Percentiles rank a stretch among this genome's conserved stretches.
phyloP scores from a whole-genome alignment of 1,140 invertebrate genomes.

The Carposina sasakii region DNA sequence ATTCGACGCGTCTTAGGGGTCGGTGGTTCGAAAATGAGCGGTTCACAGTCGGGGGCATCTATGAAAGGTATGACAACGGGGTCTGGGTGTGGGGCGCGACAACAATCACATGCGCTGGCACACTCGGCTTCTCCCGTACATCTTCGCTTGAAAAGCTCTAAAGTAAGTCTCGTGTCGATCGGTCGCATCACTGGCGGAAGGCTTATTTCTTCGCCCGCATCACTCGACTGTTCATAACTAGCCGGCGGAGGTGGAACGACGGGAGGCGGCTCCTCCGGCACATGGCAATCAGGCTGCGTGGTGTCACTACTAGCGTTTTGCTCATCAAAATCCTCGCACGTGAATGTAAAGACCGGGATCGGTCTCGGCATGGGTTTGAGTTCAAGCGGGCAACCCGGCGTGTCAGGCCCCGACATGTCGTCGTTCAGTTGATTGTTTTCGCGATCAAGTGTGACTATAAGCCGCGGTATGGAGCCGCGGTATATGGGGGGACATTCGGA shows the following conservation, averaged over 20 bases:
- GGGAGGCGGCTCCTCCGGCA: conserved; percentile 35
- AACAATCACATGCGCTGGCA: conserved; percentile 61
- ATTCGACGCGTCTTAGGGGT: conserved; percentile 59
- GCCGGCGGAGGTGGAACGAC: conserved; percentile 34
- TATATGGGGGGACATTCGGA: conserved; percentile 48
- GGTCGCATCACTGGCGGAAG: conserved; percentile 61
- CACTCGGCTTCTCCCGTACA: conserved; percentile 55
- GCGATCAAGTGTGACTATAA: conserved; percentile 56
- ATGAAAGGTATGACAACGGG: conserved; percentile 62
- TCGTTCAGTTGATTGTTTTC: conserved; percentile 59
- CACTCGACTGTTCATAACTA: conserved; percentile 46
- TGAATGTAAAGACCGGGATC: conserved; percentile 62
- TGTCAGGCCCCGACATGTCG: conserved; percentile 54
- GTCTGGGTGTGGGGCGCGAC: conserved; percentile 59
- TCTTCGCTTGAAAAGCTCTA: conserved; percentile 48
- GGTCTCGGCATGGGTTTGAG: conserved; percentile 33
- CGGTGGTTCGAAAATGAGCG: conserved; percentile 58
- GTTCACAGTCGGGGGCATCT: conserved; percentile 64
- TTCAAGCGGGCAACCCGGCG: conserved; percentile 49
- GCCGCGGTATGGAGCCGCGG: conserved; percentile 56
- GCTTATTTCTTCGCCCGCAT: conserved; percentile 39
- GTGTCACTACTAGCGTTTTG: conserved; percentile 21
- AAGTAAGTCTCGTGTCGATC: conserved; percentile 48
- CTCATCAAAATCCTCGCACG: conserved; percentile 57
- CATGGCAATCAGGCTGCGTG: conserved; percentile 27